Percentiles rank a stretch among this genome's conserved stretches.
Evolutionary conservation across 2,113 vertebrate species (phyloP).

Genomic region (Lamprologus sp.): DNA sequence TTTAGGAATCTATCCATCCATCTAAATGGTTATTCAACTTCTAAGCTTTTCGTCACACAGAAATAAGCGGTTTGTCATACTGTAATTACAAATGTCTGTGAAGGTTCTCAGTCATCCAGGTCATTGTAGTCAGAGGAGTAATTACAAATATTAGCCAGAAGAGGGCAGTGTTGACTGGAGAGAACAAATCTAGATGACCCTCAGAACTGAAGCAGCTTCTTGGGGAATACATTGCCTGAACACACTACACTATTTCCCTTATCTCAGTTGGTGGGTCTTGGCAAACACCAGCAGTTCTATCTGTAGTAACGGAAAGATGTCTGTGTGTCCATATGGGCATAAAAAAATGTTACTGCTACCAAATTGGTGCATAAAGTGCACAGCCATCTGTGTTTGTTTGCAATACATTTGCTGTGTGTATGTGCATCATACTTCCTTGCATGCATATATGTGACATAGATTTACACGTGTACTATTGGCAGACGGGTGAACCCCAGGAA

Average conservation of each 20-base stretch:
- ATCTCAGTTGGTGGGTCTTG: not conserved
- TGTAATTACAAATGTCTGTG: not conserved
- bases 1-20: not conserved
- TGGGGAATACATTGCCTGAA: not conserved
- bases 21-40: not conserved
- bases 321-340: not conserved
- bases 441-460: not conserved
- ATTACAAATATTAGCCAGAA: not conserved
- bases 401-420: not conserved
- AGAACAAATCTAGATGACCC: not conserved
- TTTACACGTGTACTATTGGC: not conserved
- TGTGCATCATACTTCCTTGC: not conserved
- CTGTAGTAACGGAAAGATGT: not conserved
- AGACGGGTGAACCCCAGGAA: conserved; percentile 51
- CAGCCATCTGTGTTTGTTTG: not conserved
- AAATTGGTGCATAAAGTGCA: not conserved
- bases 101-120: no score
- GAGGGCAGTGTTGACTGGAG: conserved; percentile 20
- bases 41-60: not conserved
- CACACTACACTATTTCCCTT: not conserved
- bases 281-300: not conserved
- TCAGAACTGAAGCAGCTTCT: not conserved
- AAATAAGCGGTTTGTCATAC: not conserved
- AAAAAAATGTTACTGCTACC: not conserved
- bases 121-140: no score